These are phyloP conservation scores for Nysson spinosus DNA, from an alignment of 2,888 invertebrate genomes.

Conservation along the genomic window DNA sequence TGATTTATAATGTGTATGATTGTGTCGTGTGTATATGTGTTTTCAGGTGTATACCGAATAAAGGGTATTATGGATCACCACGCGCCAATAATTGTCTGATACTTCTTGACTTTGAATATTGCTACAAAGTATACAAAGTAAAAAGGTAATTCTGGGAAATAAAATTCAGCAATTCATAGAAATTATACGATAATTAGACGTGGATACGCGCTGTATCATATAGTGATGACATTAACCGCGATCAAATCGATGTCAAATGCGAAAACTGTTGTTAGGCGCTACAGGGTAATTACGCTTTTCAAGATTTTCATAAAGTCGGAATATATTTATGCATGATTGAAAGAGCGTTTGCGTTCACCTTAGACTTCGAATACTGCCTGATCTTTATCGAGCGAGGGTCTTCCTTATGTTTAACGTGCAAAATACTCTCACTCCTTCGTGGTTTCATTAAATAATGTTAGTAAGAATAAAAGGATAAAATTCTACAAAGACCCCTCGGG, in stretches of 20 bases:
- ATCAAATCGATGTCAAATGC: conserved; percentile 9
- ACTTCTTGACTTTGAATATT: too few species aligned
- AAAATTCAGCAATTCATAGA: conserved; percentile 5
- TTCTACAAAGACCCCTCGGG: conserved; percentile 33
- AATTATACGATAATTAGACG: conserved; percentile 41
- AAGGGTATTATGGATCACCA: conserved; percentile 19
- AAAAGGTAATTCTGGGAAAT: conserved; percentile 4
- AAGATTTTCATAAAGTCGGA: too few species aligned
- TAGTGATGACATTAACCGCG: conserved; percentile 10
- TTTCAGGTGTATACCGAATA: conserved; percentile 10
- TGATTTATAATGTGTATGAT: conserved; percentile 51
- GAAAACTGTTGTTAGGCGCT: conserved; percentile 8
- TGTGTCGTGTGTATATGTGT: conserved; percentile 28
- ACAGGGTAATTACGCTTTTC: not conserved
- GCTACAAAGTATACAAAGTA: not conserved
- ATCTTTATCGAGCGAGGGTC: conserved; percentile 12
- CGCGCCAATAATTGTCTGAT: too few species aligned
- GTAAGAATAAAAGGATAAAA: conserved; percentile 33
- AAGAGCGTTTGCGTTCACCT: too few species aligned
- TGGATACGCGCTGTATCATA: conserved; percentile 53
- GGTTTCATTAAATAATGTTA: conserved; percentile 35
- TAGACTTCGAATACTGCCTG: conserved; percentile 6
- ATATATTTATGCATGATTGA: too few species aligned
- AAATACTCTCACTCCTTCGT: conserved; percentile 21
- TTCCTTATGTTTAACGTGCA: conserved; percentile 21